Evolutionary conservation across 2,113 vertebrate species (phyloP).

Genomic region (Cromileptes altivelis): DNA sequence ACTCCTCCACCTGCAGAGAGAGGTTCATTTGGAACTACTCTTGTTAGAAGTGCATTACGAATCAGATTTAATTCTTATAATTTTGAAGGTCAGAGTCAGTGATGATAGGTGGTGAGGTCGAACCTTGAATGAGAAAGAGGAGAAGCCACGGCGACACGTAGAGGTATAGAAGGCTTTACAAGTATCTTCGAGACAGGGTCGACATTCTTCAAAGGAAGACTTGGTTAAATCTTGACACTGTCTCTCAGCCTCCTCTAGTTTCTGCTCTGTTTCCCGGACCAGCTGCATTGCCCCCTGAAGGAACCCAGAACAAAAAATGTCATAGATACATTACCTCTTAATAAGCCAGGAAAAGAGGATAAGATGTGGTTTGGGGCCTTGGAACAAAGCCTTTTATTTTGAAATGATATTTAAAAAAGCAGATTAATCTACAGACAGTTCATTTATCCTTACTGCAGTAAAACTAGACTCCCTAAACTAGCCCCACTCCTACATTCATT

Average conservation of each 20-base stretch:
- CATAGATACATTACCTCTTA: slow-evolving; percentile 25
- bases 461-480: slow-evolving; percentile 39
- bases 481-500: slow-evolving; percentile 39
- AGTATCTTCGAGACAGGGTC: slow-evolving; percentile 86
- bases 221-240: slow-evolving; percentile 82
- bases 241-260: slow-evolving; percentile 86
- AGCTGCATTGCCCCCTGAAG: slow-evolving; percentile 86
- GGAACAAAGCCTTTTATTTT: slow-evolving; percentile 25
- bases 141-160: slow-evolving; percentile 77
- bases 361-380: slow-evolving; percentile 19
- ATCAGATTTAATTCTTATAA: background rate
- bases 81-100: background rate
- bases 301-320: slow-evolving; percentile 27
- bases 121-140: slow-evolving; percentile 86
- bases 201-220: slow-evolving; percentile 85
- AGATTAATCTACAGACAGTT: slow-evolving; percentile 47
- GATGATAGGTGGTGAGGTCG: slow-evolving; percentile 4
- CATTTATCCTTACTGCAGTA: slow-evolving; percentile 51
- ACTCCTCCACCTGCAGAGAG: slow-evolving; percentile 83
- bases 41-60: background rate
- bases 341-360: slow-evolving; percentile 30
- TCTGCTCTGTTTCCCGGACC: slow-evolving; percentile 87
- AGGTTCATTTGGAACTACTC: background rate
- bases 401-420: slow-evolving; percentile 3
- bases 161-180: slow-evolving; percentile 87